Evolutionary conservation across 2,888 invertebrate species (phyloP).

Genomic region (Cataglyphis livida): DNA sequence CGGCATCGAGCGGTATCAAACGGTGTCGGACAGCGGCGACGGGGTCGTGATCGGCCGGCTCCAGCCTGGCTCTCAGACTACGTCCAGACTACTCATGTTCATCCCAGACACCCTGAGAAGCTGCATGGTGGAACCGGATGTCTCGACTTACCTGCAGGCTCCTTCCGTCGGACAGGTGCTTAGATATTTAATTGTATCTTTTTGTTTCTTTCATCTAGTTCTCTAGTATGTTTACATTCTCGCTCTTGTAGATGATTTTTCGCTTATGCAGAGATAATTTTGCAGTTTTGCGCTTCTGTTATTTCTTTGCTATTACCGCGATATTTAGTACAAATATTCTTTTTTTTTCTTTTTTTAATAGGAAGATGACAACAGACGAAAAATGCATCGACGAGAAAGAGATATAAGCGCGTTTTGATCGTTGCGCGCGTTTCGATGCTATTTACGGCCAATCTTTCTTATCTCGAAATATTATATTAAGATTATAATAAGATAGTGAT

Average conservation of each 20-base stretch:
- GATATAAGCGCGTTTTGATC: no score
- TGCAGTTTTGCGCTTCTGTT: not conserved
- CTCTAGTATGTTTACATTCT: not conserved
- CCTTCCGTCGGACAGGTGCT: constrained; percentile 97
- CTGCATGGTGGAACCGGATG: constrained; percentile 98
- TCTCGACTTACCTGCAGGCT: constrained; percentile 97
- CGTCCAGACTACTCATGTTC: constrained; percentile 90
- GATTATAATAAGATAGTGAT: not conserved
- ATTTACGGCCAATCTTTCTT: not conserved
- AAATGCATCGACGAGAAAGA: not conserved
- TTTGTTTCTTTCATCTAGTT: not conserved
- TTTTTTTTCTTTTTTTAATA: not conserved
- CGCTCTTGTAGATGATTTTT: not conserved
- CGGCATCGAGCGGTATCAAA: constrained; percentile 58
- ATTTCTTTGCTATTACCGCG: not conserved
- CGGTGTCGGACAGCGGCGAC: constrained; percentile 65
- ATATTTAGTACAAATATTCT: not conserved
- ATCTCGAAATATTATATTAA: not conserved
- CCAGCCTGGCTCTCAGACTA: constrained; percentile 76
- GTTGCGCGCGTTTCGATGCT: constrained; percentile 9
- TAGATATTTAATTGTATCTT: constrained; percentile 10
- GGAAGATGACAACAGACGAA: not conserved
- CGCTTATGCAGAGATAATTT: not conserved
- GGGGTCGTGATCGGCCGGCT: constrained; percentile 72
- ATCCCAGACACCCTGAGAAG: constrained; percentile 97